phyloP scores from a whole-genome alignment of 1,140 invertebrate genomes.

The Lepidurus couesii region DNA sequence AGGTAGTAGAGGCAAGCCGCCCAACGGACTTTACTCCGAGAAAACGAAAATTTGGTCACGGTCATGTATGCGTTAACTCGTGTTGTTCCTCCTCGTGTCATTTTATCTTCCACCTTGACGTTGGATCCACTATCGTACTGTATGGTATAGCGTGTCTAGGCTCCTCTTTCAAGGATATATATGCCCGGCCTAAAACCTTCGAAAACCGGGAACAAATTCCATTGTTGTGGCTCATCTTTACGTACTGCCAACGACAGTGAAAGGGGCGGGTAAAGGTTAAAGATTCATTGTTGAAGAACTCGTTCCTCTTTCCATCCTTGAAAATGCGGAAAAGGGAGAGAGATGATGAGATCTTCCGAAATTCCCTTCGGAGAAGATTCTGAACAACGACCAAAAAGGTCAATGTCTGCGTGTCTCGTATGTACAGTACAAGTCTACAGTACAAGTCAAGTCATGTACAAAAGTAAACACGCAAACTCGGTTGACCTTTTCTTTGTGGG shows the following conservation, averaged over 20 bases:
- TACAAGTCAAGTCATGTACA: background rate
- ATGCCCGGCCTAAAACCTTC: background rate
- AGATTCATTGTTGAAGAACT: too few species aligned
- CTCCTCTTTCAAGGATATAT: background rate
- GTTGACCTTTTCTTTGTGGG: too few species aligned
- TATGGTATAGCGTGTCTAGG: background rate
- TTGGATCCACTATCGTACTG: background rate
- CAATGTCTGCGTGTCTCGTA: conserved; percentile 5
- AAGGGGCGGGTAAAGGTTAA: background rate
- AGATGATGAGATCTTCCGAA: too few species aligned
- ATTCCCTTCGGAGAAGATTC: too few species aligned
- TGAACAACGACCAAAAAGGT: background rate
- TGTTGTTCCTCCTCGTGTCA: background rate
- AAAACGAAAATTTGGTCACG: background rate
- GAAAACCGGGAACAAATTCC: background rate
- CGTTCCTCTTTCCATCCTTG: too few species aligned
- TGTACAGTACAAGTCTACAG: background rate
- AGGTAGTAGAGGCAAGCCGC: too few species aligned
- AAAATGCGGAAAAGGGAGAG: too few species aligned
- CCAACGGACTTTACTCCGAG: background rate
- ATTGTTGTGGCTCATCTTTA: background rate
- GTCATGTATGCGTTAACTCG: background rate
- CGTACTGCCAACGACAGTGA: background rate
- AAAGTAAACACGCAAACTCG: background rate
- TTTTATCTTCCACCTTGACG: background rate